Percentiles rank a stretch among this genome's conserved stretches.
These are phyloP conservation scores for Ctenochaetus hawaiiensis DNA, from an alignment of 2,797 vertebrate genomes.

Conservation along the genomic window DNA sequence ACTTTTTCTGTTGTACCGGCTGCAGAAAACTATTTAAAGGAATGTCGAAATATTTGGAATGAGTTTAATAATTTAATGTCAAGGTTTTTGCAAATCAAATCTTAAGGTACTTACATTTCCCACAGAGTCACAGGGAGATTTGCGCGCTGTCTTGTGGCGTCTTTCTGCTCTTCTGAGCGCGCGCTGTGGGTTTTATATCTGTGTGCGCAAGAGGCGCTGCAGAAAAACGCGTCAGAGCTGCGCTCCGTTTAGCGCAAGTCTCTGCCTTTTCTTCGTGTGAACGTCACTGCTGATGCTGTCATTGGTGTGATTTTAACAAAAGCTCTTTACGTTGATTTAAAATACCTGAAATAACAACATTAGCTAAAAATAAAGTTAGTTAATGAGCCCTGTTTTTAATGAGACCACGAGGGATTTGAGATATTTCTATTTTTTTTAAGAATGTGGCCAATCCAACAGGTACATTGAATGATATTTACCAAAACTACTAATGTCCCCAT, in stretches of 20 bases:
- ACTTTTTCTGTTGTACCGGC: constrained; percentile 2
- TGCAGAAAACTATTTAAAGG: not conserved
- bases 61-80: not conserved
- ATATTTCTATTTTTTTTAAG: not conserved
- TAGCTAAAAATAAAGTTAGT: constrained; percentile 50
- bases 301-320: constrained; percentile 28
- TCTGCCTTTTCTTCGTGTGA: constrained; percentile 55
- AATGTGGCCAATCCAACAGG: constrained; percentile 2
- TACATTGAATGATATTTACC: not conserved
- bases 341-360: constrained; percentile 19
- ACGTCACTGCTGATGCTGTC: constrained; percentile 81
- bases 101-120: constrained; percentile 71
- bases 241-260: constrained; percentile 61
- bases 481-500: not conserved
- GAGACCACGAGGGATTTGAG: constrained; percentile 22
- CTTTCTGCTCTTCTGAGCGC: constrained; percentile 62
- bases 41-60: not conserved
- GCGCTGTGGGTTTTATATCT: constrained; percentile 78
- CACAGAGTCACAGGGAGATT: constrained; percentile 43
- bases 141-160: constrained; percentile 56
- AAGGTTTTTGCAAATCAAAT: not conserved
- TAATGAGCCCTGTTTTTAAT: constrained; percentile 18
- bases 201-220: constrained; percentile 53
- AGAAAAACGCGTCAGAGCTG: constrained; percentile 71
- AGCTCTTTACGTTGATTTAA: constrained; percentile 13